Conservation (phyloP, 2,888 invertebrate species). For the Drosophila conformis region DNA sequence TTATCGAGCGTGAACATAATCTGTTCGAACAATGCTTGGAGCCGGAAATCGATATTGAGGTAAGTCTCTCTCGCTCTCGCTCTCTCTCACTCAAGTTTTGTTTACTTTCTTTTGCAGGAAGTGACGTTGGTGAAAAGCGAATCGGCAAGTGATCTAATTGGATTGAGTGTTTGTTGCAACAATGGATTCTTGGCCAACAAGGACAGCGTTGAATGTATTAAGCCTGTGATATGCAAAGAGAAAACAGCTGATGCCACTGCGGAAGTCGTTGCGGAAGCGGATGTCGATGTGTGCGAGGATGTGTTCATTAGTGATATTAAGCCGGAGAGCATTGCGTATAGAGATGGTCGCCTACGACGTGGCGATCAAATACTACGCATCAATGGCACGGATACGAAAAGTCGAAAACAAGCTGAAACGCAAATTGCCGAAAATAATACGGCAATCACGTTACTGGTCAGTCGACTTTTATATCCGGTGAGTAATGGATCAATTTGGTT, state of each 20-base stretch:
- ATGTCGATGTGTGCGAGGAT: conserved; percentile 86
- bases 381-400: conserved; percentile 88
- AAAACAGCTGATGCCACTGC: conserved; percentile 16
- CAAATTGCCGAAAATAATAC: conserved; percentile 87
- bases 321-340: conserved; percentile 87
- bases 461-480: conserved; percentile 87
- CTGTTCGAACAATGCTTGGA: conserved; percentile 86
- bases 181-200: conserved; percentile 54
- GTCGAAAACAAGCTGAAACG: conserved; percentile 87
- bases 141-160: conserved; percentile 87
- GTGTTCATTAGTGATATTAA: conserved; percentile 89
- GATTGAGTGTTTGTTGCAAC: conserved; percentile 88
- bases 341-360: conserved; percentile 87
- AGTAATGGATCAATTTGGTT: conserved; percentile 39
- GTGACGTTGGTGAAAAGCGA: conserved; percentile 87
- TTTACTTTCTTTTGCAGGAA: conserved; percentile 85
- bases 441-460: conserved; percentile 87
- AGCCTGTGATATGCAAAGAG: conserved; percentile 39
- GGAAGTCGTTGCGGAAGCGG: conserved; percentile 85
- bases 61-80: conserved; percentile 50
- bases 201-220: conserved; percentile 37
- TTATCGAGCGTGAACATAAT: conserved; percentile 84
- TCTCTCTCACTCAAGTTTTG: background rate
- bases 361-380: conserved; percentile 88
- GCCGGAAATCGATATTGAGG: conserved; percentile 87